Evolutionary conservation across 2,888 invertebrate species (phyloP), one percentile per base, ranked within the genome.

Genomic region (Cancer borealis): DNA sequence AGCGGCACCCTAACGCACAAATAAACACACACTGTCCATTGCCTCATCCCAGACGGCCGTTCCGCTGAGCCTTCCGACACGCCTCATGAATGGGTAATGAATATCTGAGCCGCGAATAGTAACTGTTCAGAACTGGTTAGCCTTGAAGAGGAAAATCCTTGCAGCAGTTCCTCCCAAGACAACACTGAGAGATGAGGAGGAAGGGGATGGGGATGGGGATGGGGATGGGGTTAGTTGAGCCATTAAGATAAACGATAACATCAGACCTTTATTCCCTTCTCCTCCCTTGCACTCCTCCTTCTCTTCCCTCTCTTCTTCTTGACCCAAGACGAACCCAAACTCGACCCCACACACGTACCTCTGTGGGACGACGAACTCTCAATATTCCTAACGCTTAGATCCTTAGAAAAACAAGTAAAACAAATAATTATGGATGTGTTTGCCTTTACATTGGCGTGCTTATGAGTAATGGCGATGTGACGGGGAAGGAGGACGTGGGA

Each of bases 1-100:
- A 30, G 84, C 1, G 39, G 14, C 84, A 17, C 39, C 84, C 39
- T 39, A 84, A 84, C 79, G 10, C 10, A 79, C 73, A 79, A 21
- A 6, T 26, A 79, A n/a, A 79, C 73, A 79, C n/a, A 79, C 73
- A 10, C 73, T 26, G 30, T 26, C 30, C 4, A 8, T 26, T 79
- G 73, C 73, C 26, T 79, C 73, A 79, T 26, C 73, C 84, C 84
- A 84, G 84, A 84, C 39, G 4, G 14, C 30, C 84, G 84, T 39
- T 39, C 84, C 39, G 39, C 73, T 26, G 8, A 73, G 6, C 73
- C 73, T 73, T n/a, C 30, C 84, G 84, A 84, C 84, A 84, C 84
- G 39, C 84, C 84, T 84, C 84, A 84, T 84, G 84, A 84, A 84
- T 84, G 84, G 84, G 39, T 84, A 30, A 84, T 84, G 84, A 84